Conservation (phyloP, 2,797 vertebrate genomes). For the Sus cebifrons region DNA sequence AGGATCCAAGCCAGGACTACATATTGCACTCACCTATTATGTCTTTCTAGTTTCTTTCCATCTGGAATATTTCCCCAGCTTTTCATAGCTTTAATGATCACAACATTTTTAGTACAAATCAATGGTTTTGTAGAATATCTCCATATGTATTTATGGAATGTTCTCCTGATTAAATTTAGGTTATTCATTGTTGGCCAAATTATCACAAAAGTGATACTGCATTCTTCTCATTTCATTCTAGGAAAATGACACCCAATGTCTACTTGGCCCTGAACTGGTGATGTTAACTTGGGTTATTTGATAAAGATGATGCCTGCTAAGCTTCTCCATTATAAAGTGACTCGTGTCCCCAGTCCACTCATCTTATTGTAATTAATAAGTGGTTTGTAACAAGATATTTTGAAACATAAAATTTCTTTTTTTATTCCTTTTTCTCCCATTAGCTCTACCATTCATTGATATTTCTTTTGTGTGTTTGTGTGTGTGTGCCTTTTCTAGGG, state of each 20-base stretch:
- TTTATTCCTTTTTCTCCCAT: neutral
- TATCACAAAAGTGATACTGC: neutral
- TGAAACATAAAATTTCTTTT: neutral
- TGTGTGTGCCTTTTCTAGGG: no score
- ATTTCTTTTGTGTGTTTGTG: neutral
- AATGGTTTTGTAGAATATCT: neutral
- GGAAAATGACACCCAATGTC: neutral
- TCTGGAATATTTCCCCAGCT: neutral
- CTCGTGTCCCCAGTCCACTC: neutral
- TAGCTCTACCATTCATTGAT: neutral
- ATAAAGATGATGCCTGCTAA: neutral
- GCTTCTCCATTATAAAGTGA: neutral
- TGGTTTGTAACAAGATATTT: neutral
- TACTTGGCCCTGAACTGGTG: neutral
- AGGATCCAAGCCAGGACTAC: neutral
- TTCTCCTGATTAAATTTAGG: neutral
- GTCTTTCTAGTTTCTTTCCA: neutral
- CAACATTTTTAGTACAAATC: neutral
- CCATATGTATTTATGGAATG: neutral
- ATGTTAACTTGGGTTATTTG: neutral
- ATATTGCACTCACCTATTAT: neutral
- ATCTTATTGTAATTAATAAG: neutral
- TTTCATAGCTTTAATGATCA: neutral
- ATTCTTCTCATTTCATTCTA: neutral
- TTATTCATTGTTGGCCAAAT: neutral